Base-by-base conservation (phyloP, 2,888 invertebrate species). In the Hypomecis atomaria region DNA sequence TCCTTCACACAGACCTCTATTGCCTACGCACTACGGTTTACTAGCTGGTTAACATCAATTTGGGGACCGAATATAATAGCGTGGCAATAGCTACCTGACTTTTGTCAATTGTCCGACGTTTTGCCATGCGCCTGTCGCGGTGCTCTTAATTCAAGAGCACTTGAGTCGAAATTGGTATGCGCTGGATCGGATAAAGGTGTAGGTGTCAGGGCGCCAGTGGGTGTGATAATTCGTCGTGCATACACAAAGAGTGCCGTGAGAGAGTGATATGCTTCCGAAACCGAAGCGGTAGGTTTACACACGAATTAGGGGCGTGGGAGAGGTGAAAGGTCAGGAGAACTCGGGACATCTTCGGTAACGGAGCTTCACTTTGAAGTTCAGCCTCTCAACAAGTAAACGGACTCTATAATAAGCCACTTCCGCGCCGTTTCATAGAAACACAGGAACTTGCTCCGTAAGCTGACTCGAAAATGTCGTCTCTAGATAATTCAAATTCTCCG, bases 201-300 rank as follows among this genome's bases (percentile, higher is more conserved):
- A 75, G 86, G 86, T 85, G 89, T 88, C 76, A 70, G 81, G 86
- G 85, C 87, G 89, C 86, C 82, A 75, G 71, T 91, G 88, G 92
- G 90, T 84, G 91, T 89, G 91, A 89, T 92, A 92, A 92, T 92
- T 89, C 88, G 82, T 84, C 83, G 81, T 76, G 87, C 85, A 92
- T 82, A 91, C 88, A 90, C 80, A 83, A 84, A 87, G 85, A 82
- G 86, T 88, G 85, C 88, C 90, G 91, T 92, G 90, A 87, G 90
- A 89, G 84, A 87, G 83, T 82, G 85, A 84, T 84, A 82, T 81
- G 86, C 89, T 89, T 87, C 90, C 90, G 87, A 88, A 89, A 88
- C 77, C 71, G 74, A 77, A 76, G 66, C 71, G 70, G 74, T 76
- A 75, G 78, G 88, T 89, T 88, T 89, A 81, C 86, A 83, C 84